phyloP scores from a whole-genome alignment of 2,888 invertebrate species.

The Caenorhabditis plicata region DNA sequence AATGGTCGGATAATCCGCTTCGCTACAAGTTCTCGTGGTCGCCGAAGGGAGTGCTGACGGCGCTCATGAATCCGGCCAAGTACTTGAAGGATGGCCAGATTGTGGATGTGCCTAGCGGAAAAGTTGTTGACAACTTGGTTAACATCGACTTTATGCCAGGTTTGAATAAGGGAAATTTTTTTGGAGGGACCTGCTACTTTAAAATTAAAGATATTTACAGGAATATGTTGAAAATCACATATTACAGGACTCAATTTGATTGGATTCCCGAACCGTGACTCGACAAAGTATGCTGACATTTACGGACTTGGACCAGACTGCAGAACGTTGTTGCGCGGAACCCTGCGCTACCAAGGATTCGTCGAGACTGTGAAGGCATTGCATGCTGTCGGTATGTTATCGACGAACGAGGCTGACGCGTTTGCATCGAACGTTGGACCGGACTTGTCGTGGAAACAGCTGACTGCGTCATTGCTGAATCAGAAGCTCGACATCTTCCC shows the following conservation, averaged over 20 bases:
- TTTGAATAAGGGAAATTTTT: too few relatives aligned
- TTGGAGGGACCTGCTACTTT: too few relatives aligned
- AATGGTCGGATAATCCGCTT: constrained; percentile 82
- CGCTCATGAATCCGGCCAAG: constrained; percentile 85
- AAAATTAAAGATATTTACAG: background rate
- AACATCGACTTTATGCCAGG: constrained; percentile 89
- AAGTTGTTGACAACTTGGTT: constrained; percentile 80
- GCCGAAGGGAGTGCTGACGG: constrained; percentile 86
- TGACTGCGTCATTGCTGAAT: constrained; percentile 83
- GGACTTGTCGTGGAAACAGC: constrained; percentile 89
- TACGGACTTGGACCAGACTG: constrained; percentile 80
- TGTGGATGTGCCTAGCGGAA: constrained; percentile 80
- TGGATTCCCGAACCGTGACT: constrained; percentile 95
- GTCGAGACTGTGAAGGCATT: constrained; percentile 84
- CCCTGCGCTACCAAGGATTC: constrained; percentile 81
- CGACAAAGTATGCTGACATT: constrained; percentile 81
- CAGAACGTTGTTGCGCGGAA: constrained; percentile 87
- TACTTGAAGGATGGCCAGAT: constrained; percentile 82
- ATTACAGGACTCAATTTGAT: constrained; percentile 80
- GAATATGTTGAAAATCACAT: background rate
- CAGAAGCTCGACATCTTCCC: constrained; percentile 85
- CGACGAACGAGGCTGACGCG: constrained; percentile 81
- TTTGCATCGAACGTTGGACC: constrained; percentile 89
- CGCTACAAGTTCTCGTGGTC: constrained; percentile 94
- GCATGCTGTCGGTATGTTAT: constrained; percentile 83